phyloP scores from a whole-genome alignment of 2,113 vertebrate species.

The Tretioscincus oriximinensis region DNA sequence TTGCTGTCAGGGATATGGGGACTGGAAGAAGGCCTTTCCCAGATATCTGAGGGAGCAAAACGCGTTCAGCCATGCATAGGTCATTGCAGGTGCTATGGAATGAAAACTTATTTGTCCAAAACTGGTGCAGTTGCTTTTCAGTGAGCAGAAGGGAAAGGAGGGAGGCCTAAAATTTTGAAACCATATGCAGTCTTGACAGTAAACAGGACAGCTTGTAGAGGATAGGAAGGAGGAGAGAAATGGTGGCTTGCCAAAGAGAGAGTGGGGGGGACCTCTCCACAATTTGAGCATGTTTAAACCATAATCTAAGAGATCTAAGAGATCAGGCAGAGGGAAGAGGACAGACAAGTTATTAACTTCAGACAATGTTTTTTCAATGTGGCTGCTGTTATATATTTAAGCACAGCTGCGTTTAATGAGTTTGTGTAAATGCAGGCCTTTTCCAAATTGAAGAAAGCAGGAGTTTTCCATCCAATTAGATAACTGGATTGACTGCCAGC shows the following conservation, averaged over 20 bases:
- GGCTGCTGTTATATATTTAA: constrained; percentile 56
- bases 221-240: constrained; percentile 27
- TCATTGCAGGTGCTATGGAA: constrained; percentile 8
- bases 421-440: constrained; percentile 62
- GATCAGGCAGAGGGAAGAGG: constrained; percentile 48
- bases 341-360: constrained; percentile 44
- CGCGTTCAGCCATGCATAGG: constrained; percentile 2
- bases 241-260: constrained; percentile 5
- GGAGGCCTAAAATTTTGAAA: constrained; percentile 22
- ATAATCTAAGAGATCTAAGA: constrained; percentile 40
- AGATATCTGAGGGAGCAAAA: not conserved
- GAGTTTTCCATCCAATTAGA: constrained; percentile 61
- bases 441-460: constrained; percentile 55
- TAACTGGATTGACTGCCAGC: constrained; percentile 62
- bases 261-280: constrained; percentile 32
- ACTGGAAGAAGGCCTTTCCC: not conserved
- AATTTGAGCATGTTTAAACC: constrained; percentile 7
- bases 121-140: constrained; percentile 36
- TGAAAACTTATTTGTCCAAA: constrained; percentile 44
- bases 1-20: not conserved
- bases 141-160: constrained; percentile 27
- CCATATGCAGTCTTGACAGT: constrained; percentile 38
- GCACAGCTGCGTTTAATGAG: constrained; percentile 67
- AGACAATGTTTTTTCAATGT: constrained; percentile 36
- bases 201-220: constrained; percentile 35